Percentiles rank a stretch among this genome's conserved stretches.
phyloP scores from a whole-genome alignment of 2,888 invertebrate species.

The Eucriotettix oculatus region DNA sequence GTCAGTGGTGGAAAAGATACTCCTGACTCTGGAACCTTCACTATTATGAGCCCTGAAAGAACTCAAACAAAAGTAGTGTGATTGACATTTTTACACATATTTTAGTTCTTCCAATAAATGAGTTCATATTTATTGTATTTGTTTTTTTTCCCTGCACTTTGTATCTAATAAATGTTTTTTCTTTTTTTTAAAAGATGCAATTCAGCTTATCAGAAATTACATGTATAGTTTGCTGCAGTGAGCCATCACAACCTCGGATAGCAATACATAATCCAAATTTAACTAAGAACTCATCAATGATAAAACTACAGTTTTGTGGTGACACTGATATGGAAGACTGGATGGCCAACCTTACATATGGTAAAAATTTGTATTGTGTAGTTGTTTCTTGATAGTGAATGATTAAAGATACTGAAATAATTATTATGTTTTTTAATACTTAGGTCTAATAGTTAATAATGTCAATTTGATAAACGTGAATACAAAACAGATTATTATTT shows the following conservation, averaged over 20 bases:
- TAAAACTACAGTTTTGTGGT: conserved; percentile 61
- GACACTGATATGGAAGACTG: conserved; percentile 82
- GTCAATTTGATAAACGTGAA: too few relatives aligned
- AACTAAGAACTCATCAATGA: conserved; percentile 33
- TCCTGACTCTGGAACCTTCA: conserved; percentile 54
- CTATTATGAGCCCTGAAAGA: conserved; percentile 61
- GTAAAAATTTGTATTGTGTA: conserved; percentile 18
- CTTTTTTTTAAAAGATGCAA: conserved; percentile 29
- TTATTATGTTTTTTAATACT: too few relatives aligned
- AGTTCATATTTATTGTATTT: background rate
- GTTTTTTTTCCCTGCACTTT: background rate
- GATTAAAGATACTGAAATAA: too few relatives aligned
- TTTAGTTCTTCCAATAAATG: background rate
- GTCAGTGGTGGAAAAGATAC: conserved; percentile 42
- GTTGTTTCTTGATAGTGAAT: too few relatives aligned
- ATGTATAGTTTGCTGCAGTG: conserved; percentile 59
- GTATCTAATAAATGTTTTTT: background rate
- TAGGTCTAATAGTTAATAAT: too few relatives aligned
- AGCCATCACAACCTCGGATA: conserved; percentile 61
- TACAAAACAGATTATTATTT: too few relatives aligned
- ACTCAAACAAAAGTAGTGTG: conserved; percentile 50
- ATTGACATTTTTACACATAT: background rate
- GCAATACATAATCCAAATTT: conserved; percentile 55
- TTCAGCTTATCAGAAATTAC: conserved; percentile 62
- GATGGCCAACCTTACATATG: conserved; percentile 61